Base-by-base conservation (phyloP, 2,888 invertebrate genomes). In the Melikaiella ostensackeni region DNA sequence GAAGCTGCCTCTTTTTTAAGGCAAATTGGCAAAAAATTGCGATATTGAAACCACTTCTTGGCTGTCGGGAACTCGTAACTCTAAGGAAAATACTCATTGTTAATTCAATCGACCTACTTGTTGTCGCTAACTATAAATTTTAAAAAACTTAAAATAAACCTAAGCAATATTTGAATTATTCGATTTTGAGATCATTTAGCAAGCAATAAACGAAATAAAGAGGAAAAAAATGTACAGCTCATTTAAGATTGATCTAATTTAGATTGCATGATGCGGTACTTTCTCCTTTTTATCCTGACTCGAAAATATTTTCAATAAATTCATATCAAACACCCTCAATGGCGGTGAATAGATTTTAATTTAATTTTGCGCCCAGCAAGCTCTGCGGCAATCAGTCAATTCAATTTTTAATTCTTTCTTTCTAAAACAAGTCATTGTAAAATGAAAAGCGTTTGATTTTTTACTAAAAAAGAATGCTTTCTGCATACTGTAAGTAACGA, bases 181-280 rank as follows among this genome's bases (percentile, higher is more conserved):
- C 33, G 80, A 79, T 77, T 80, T 78, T 74, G 78, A 81, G 80
- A 81, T 80, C 80, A 80, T 75, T 57, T 57, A 38, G 55, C 57
- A 66, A 35, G 38, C 35, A 55, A 75, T 64, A 74, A 35, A 59
- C 59, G 6, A 59, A 59, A 59, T 59, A 55, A 74, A 59, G 46
- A 42, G 70, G 70, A 35, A 76, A 38, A 42, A 59, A 42, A 63
- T 27, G 62, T 62, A 46, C 63, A 78, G 61, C 66, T 55, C 75
- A 76, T 75, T 75, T 38, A 27, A 76, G 76, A 80, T 73, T 75
- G 74, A 74, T 50, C 50, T 70, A 70, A 70, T 70, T 66, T 66
- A 66, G 66, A 66, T 46, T 30, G 50, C 6, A 42, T 46, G 30
- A 9, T n/a, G 50, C 30, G 27, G 27, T 70, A 66, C 21, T 66